Conservation (phyloP, 2,888 invertebrate species). For the Volucella bombylans region DNA sequence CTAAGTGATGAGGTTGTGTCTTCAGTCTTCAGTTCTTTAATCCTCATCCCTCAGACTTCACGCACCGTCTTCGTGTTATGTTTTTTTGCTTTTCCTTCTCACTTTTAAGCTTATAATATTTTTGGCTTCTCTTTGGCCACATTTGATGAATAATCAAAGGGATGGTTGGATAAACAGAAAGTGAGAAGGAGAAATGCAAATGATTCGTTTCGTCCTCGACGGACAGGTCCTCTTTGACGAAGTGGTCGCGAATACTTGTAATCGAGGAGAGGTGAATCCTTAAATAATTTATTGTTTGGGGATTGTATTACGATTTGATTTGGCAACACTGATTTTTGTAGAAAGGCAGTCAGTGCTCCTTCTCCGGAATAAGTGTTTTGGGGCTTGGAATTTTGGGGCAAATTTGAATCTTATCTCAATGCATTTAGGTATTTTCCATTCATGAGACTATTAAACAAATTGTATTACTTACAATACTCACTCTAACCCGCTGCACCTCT, state of each 20-base stretch:
- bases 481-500: too few species aligned
- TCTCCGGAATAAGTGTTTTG: too few species aligned
- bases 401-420: too few species aligned
- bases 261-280: slow-evolving; percentile 1
- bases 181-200: slow-evolving; percentile 5
- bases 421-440: too few species aligned
- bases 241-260: slow-evolving; percentile 27
- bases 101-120: slow-evolving; percentile 47
- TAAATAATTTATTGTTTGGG: slow-evolving; percentile 15
- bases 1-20: slow-evolving; percentile 54
- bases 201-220: neutral
- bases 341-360: too few species aligned
- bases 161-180: neutral
- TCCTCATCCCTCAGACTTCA: too few species aligned
- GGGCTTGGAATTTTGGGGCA: too few species aligned
- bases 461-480: too few species aligned
- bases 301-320: slow-evolving; percentile 13
- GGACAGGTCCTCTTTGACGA: slow-evolving; percentile 22
- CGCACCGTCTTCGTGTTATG: too few species aligned
- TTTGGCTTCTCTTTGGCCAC: slow-evolving; percentile 55
- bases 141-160: slow-evolving; percentile 61
- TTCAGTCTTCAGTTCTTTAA: neutral
- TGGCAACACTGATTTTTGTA: neutral
- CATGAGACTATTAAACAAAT: too few species aligned
- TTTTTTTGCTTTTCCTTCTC: neutral